Evolutionary conservation across 1,140 invertebrate genomes (phyloP), one percentile per base, ranked within the genome.

Genomic region (Drosophila lacertosa): DNA sequence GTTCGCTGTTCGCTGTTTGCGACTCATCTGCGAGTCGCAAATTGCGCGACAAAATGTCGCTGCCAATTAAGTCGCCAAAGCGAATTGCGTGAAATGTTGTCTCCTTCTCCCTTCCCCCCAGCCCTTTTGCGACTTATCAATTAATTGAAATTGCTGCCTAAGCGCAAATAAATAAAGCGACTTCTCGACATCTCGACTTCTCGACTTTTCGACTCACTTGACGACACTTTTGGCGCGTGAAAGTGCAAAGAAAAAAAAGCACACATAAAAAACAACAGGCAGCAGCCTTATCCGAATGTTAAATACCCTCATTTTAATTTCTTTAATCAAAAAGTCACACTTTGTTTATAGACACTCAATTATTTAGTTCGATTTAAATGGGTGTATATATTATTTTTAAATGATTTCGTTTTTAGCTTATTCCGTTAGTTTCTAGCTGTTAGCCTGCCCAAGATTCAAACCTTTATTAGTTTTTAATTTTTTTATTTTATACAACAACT

Each of bases 61-160:
- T 64, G 82, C 57, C 77, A 86, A 86, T 86, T 82, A 86, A 88
- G 68, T 67, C 37, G 77, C 58, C 45, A 55, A 63, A 77, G 65
- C 67, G 62, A 88, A 81, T 75, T 75, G 82, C 82, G 77, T 82
- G 68, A 83, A 83, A 83, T 84, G 55, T 73, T 70, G 60, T 58
- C 44, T 1, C 42, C 2, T 9, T 40, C 4, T 2, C 48, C 1
- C 0, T 16, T 35, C 24, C 5, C 9, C 18, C n/a, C 40, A 3
- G 1, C 6, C 15, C 39, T 15, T 18, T 37, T 51, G 48, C 69
- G 73, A 88, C 82, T 82, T 86, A 86, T 86, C 82, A 86, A 86
- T 86, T 86, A 86, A 86, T 88, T 88, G 82, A 82, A 82, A 84
- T 84, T 86, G 81, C 81, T 65, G 81, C 55, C 75, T 69, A 84